Conservation (phyloP, 1,140 invertebrate species). For the Phortica variegata region DNA sequence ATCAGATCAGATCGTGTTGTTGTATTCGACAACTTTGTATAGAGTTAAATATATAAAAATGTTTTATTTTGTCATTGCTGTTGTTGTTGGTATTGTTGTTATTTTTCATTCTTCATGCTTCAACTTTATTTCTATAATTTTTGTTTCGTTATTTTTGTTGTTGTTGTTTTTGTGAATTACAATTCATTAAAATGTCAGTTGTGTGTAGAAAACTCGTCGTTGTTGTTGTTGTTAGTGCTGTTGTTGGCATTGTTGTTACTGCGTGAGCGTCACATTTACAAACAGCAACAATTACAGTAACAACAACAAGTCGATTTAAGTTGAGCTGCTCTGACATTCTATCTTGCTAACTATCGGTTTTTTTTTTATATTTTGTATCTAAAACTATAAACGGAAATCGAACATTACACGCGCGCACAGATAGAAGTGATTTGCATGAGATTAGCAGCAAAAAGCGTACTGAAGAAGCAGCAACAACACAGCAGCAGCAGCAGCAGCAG, state of each 20-base stretch:
- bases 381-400: conserved; percentile 47
- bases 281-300: conserved; percentile 1
- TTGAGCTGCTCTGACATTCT: too few relatives aligned
- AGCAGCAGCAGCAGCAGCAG: too few relatives aligned
- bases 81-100: too few relatives aligned
- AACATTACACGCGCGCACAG: conserved; percentile 49
- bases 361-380: too few relatives aligned
- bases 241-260: conserved; percentile 17
- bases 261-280: conserved; percentile 19
- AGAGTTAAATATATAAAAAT: too few relatives aligned
- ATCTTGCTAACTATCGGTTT: conserved; percentile 8
- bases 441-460: conserved; percentile 21
- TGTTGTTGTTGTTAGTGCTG: conserved; percentile 3
- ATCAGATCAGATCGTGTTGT: conserved; percentile 3
- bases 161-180: conserved; percentile 29
- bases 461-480: neutral
- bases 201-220: too few relatives aligned
- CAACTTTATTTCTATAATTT: too few relatives aligned
- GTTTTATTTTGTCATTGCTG: conserved; percentile 10
- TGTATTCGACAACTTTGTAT: too few relatives aligned
- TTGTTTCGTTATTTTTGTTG: conserved; percentile 3
- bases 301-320: neutral
- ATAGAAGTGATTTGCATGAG: conserved; percentile 51
- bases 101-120: too few relatives aligned
- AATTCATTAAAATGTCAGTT: conserved; percentile 44